Evolutionary conservation across 2,888 invertebrate genomes (phyloP), one percentile per base, ranked within the genome.

Genomic region (Cordilura impudica): DNA sequence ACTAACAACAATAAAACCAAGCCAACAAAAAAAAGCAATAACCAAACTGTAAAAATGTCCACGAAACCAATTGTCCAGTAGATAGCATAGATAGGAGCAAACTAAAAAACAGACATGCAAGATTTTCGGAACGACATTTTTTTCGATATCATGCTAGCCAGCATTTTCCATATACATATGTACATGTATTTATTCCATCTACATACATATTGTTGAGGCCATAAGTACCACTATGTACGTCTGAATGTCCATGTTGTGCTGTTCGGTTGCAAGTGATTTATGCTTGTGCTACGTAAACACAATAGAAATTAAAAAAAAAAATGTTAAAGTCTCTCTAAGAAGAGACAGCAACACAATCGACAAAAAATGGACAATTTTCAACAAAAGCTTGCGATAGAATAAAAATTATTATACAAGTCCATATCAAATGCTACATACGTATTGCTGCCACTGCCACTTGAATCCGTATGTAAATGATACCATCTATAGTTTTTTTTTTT

Each of bases 51-150:
- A 81, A 77, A 81, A 81, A 81, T 77, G 69, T 77, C 43, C 73
- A 65, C 60, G 54, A 77, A 77, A 81, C 77, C 77, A 81, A 81
- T 77, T 77, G 80, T 81, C 70, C 77, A 61, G 66, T 39, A 77
- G 66, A 76, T 63, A 51, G 29, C 21, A 69, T 23, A 60, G 51
- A 19, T 43, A 43, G 47, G 10, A 39, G 45, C 51, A 54, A 21
- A 39, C 49, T 49, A 19, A 45, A 29, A 63, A 29, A 49, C 12
- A 45, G 51, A 14, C 16, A 31, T n/a, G 53, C 51, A 77, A 72
- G 53, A 60, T 66, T 60, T 71, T 67, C 19, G 35, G 18, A 54
- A 53, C 26, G 14, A 56, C n/a, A 23, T 35, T 43, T 18, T n/a
- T 54, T 18, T 49, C n/a, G n/a, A n/a, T n/a, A n/a, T 65, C 35